Conservation (phyloP, 2,797 vertebrate species). For the Orestias chungarensis region DNA sequence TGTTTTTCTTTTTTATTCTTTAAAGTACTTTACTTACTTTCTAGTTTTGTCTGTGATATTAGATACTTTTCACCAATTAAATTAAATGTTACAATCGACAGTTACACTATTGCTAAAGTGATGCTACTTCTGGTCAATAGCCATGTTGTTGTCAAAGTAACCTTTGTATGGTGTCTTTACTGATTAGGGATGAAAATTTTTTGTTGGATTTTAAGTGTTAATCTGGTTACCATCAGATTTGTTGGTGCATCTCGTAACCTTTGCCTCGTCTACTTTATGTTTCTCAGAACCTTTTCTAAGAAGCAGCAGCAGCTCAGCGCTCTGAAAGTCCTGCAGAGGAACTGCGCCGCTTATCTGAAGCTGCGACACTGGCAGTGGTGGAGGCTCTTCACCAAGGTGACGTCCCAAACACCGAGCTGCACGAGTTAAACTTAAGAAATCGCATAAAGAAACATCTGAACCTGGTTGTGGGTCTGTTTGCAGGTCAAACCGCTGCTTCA, state of each 20-base stretch:
- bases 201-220: no score
- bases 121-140: no score
- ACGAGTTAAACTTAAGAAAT: not conserved
- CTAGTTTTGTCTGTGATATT: no score
- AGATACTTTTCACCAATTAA: no score
- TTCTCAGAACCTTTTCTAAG: constrained; percentile 90
- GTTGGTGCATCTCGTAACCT: not conserved
- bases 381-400: constrained; percentile 97
- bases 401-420: not conserved
- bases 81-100: no score
- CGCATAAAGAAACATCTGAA: not conserved
- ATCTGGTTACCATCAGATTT: no score
- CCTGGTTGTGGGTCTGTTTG: not conserved
- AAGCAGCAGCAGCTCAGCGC: constrained; percentile 97
- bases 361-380: constrained; percentile 99
- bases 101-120: no score
- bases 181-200: no score
- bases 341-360: constrained; percentile 95
- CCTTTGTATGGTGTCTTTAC: no score
- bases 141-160: no score
- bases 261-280: constrained; percentile 1
- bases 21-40: no score
- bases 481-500: constrained; percentile 97
- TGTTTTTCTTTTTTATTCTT: no score
- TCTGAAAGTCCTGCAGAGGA: constrained; percentile 95